Evolutionary conservation across 2,888 invertebrate genomes (phyloP), one percentile per base, ranked within the genome.

Genomic region (Drosophila nigricruria): DNA sequence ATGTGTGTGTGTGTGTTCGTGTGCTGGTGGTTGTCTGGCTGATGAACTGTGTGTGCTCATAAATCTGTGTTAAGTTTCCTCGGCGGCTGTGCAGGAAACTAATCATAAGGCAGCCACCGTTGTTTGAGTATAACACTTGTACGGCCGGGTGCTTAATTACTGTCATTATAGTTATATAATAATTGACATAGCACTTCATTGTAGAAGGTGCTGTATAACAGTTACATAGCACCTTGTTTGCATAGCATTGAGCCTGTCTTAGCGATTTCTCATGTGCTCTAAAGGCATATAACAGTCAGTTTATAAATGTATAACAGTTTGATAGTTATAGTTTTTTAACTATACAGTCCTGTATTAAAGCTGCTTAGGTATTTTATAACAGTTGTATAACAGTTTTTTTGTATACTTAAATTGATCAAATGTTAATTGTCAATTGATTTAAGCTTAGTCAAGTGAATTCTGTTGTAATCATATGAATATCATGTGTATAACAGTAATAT

Each of bases 41-140:
- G 74, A 56, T 69, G 70, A 73, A 60, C 62, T 60, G 62, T 60
- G 68, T 60, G 36, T 12, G 63, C 64, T 52, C 68, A 66, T 63
- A 70, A 74, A 74, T 79, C 70, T 65, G 40, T 65, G 79, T 77
- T 79, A 65, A 49, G 77, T 59, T 40, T 54, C 32, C 50, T 57
- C 25, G 10, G 20, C 14, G 49, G 60, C 47, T 59, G 47, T 52
- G 59, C 23, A 32, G 30, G 23, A 32, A 45, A 25, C 67, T 66
- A 66, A 66, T 38, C 38, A 68, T 45, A 47, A 30, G 54, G 18
- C 45, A 47, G 25, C 27, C 27, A 23, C 45, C 38, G 18, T 49
- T 72, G 20, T 43, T 32, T 34, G 42, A 34, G 60, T 68, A 62
- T 42, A 59, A 50, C 72, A 67, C 49, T 43, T 50, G 38, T 16